These are phyloP conservation scores for Melinaea menophilus DNA, from an alignment of 2,888 invertebrate genomes.

Conservation along the genomic window DNA sequence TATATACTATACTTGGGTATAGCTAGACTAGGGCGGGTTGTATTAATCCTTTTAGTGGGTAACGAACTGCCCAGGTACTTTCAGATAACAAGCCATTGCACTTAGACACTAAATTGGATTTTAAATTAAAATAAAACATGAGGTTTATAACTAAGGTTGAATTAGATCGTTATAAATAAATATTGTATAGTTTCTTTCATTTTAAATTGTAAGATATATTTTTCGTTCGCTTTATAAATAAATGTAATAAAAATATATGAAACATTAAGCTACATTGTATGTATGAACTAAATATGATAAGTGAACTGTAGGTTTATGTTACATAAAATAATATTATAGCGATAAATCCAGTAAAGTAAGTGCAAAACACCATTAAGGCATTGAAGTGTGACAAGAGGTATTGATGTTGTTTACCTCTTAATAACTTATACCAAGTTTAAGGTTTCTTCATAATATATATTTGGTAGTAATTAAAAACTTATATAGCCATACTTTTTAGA, in stretches of 20 bases:
- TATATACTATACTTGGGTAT: constrained; percentile 14
- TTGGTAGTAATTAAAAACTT: background rate
- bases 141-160: background rate
- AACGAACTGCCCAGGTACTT: constrained; percentile 58
- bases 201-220: too few relatives aligned
- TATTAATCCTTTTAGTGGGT: constrained; percentile 64
- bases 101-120: constrained; percentile 33
- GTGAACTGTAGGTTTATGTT: too few relatives aligned
- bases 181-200: too few relatives aligned
- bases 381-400: background rate
- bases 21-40: constrained; percentile 16
- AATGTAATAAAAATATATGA: too few relatives aligned
- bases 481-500: background rate
- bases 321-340: background rate
- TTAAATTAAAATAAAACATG: constrained; percentile 4
- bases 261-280: too few relatives aligned
- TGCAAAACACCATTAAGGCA: constrained; percentile 8
- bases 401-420: background rate
- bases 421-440: background rate
- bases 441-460: too few relatives aligned
- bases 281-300: too few relatives aligned
- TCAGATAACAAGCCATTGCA: constrained; percentile 56
- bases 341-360: constrained; percentile 6
- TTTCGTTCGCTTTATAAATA: too few relatives aligned
- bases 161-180: too few relatives aligned